Percentiles rank a stretch among this genome's conserved stretches.
Conservation (phyloP, 2,888 invertebrate genomes). For the Onchidella celtica region DNA sequence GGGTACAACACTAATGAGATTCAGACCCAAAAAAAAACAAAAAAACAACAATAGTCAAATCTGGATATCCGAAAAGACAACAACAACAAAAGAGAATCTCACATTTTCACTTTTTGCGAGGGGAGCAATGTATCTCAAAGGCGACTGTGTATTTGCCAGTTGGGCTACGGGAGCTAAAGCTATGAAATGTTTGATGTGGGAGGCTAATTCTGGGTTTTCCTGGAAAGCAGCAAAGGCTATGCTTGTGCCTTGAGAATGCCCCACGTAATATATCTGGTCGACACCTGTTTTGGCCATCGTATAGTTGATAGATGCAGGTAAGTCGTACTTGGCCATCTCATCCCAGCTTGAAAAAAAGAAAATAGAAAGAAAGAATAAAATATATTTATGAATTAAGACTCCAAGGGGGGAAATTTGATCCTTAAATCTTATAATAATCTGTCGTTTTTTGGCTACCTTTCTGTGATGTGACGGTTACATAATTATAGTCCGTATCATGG, state of each 20-base stretch:
- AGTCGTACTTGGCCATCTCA: conserved; percentile 92
- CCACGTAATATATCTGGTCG: conserved; percentile 87
- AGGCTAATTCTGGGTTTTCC: conserved; percentile 69
- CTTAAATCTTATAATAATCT: too few relatives aligned
- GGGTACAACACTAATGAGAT: too few relatives aligned
- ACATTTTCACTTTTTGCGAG: conserved; percentile 52
- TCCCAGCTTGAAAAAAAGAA: conserved; percentile 86
- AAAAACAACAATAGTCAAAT: too few relatives aligned
- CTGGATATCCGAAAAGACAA: too few relatives aligned
- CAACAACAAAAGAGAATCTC: too few relatives aligned
- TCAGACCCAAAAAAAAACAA: too few relatives aligned
- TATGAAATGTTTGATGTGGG: conserved; percentile 76
- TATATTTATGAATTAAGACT: too few relatives aligned
- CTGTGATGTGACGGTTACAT: too few relatives aligned
- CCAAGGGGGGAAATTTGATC: too few relatives aligned
- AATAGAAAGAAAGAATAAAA: too few relatives aligned
- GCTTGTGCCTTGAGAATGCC: conserved; percentile 92
- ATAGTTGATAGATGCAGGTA: conserved; percentile 92
- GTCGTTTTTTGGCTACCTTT: too few relatives aligned
- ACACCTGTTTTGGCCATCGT: conserved; percentile 84
- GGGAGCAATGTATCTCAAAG: conserved; percentile 65
- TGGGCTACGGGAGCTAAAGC: conserved; percentile 80
- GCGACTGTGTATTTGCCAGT: conserved; percentile 64
- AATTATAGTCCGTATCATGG: too few relatives aligned
- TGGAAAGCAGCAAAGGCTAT: conserved; percentile 78